phyloP scores from a whole-genome alignment of 2,888 invertebrate genomes.

The Nemotelus pantherinus region DNA sequence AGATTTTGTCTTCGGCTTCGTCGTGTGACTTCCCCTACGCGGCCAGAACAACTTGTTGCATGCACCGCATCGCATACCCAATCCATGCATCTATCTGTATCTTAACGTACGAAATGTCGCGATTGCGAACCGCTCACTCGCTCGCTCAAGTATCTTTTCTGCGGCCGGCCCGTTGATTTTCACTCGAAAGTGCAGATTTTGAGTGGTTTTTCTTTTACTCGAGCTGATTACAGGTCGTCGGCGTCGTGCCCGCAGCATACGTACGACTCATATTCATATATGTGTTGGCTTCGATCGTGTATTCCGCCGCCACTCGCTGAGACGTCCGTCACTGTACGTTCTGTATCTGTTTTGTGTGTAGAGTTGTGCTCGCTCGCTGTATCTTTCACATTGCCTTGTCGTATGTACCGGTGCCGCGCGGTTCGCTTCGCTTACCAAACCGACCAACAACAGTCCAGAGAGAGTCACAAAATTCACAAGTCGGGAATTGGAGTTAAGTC shows the following conservation, averaged over 20 bases:
- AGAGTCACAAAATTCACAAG: constrained; percentile 22
- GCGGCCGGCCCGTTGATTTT: background rate
- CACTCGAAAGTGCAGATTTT: constrained; percentile 16
- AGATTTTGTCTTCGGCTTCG: background rate
- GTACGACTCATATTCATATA: no score
- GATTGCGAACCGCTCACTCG: no score
- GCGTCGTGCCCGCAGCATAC: background rate
- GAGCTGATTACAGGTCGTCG: constrained; percentile 21
- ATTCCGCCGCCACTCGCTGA: background rate
- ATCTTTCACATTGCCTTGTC: constrained; percentile 23
- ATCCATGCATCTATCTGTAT: no score
- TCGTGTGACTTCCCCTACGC: background rate
- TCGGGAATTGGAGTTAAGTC: constrained; percentile 27
- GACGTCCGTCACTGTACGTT: background rate
- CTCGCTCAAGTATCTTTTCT: no score
- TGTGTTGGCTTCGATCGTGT: background rate
- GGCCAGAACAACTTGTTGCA: constrained; percentile 32
- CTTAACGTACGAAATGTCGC: no score
- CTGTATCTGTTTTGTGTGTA: background rate
- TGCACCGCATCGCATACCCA: background rate
- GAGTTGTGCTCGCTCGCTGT: background rate
- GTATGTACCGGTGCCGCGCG: background rate
- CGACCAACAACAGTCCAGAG: background rate
- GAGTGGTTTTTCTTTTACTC: background rate
- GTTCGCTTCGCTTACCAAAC: no score